phyloP scores from a whole-genome alignment of 2,113 vertebrate species.

The Platanista minor region DNA sequence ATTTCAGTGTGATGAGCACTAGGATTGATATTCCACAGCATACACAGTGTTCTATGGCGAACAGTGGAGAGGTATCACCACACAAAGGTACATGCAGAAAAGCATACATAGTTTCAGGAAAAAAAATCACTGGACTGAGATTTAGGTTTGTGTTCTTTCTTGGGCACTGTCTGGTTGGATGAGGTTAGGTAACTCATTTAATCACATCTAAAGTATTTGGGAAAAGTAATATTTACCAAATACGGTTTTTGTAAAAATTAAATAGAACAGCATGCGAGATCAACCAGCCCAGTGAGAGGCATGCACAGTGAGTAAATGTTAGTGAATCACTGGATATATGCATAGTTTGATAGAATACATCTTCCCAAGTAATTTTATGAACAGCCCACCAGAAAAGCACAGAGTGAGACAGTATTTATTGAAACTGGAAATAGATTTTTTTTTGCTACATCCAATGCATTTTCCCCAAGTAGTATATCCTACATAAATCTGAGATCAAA shows the following conservation, averaged over 20 bases:
- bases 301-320: not conserved
- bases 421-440: not conserved
- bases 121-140: not conserved
- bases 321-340: not conserved
- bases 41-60: no score
- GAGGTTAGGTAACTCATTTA: not conserved
- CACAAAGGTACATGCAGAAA: not conserved
- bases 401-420: not conserved
- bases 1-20: not conserved
- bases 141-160: not conserved
- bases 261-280: not conserved
- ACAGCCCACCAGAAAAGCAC: not conserved
- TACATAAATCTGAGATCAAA: conserved; percentile 17
- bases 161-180: not conserved
- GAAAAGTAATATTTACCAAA: not conserved
- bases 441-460: not conserved
- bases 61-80: not conserved
- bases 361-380: not conserved
- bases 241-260: not conserved
- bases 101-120: not conserved
- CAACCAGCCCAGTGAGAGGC: not conserved
- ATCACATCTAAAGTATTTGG: conserved; percentile 29
- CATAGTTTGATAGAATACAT: not conserved
- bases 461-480: not conserved
- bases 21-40: not conserved